Evolutionary conservation across 2,888 invertebrate species (phyloP).

Genomic region (Barypeithes pellucidus): DNA sequence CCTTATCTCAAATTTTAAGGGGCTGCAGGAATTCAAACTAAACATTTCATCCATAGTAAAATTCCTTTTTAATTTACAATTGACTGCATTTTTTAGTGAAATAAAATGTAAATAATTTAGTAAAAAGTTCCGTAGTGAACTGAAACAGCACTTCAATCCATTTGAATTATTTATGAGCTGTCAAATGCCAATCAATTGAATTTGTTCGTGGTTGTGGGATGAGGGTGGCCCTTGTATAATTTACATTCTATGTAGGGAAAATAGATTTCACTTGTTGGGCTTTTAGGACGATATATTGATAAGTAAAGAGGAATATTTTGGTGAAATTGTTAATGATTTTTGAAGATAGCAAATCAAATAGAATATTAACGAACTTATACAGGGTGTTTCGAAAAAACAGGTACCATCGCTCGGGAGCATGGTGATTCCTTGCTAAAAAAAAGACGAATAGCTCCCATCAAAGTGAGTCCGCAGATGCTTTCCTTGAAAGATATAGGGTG

Average conservation of each 20-base stretch:
- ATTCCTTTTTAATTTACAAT: background rate
- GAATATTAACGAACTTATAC: too few species aligned
- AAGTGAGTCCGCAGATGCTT: too few species aligned
- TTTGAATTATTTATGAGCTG: constrained; percentile 36
- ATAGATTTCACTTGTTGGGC: background rate
- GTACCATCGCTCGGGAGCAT: too few species aligned
- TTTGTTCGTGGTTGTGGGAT: constrained; percentile 11
- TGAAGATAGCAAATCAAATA: too few species aligned
- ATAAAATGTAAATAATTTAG: constrained; percentile 20
- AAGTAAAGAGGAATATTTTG: background rate
- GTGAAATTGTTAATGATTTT: too few species aligned
- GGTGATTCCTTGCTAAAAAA: too few species aligned
- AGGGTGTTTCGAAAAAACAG: too few species aligned
- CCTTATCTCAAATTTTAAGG: too few species aligned
- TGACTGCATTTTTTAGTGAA: background rate
- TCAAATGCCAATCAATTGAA: constrained; percentile 35
- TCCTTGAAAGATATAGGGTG: too few species aligned
- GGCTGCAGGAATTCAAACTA: too few species aligned
- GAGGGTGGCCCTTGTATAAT: constrained; percentile 2
- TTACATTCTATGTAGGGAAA: constrained; percentile 13
- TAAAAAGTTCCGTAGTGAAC: constrained; percentile 14
- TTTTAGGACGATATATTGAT: background rate
- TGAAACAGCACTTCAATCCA: constrained; percentile 8
- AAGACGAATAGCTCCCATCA: too few species aligned
- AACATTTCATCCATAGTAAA: background rate